A percentile compares a stretch with the other conserved stretches of the same genome.
These are phyloP conservation scores for Frieseomelitta varia DNA, from an alignment of 1,140 invertebrate species.

Conservation along the genomic window DNA sequence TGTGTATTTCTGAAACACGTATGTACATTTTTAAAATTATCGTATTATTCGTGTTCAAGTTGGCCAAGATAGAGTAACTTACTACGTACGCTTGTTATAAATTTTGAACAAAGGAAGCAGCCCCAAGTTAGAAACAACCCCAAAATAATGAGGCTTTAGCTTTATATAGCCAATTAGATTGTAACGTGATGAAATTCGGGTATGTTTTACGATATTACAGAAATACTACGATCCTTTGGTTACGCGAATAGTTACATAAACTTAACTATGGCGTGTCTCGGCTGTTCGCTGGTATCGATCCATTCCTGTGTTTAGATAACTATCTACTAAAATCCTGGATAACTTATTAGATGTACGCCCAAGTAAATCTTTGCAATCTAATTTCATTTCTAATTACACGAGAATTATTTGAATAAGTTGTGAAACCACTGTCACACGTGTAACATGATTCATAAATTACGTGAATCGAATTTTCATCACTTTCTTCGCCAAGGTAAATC, in stretches of 20 bases:
- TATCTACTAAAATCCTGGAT: conserved; percentile 11
- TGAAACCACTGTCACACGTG: neutral
- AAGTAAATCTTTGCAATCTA: neutral
- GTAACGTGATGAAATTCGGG: neutral
- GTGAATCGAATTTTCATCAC: neutral
- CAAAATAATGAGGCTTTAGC: neutral
- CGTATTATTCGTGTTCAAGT: too few relatives aligned
- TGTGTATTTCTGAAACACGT: too few relatives aligned
- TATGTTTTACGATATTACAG: conserved; percentile 7
- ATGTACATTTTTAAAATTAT: too few relatives aligned
- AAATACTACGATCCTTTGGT: neutral
- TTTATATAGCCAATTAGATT: conserved; percentile 16
- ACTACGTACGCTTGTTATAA: too few relatives aligned
- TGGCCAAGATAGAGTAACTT: too few relatives aligned
- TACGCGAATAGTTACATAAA: conserved; percentile 9
- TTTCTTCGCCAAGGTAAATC: neutral
- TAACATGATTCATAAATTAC: too few relatives aligned
- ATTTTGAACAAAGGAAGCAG: too few relatives aligned
- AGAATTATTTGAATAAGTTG: neutral
- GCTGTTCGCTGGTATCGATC: conserved; percentile 9
- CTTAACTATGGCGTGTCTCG: conserved; percentile 1
- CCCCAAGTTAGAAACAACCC: neutral
- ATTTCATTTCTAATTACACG: neutral
- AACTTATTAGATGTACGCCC: neutral
- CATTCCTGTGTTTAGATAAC: neutral